Base-by-base conservation (phyloP, 37 sponge, comb jelly and placozoan species). In the Theonella swinhoei region DNA sequence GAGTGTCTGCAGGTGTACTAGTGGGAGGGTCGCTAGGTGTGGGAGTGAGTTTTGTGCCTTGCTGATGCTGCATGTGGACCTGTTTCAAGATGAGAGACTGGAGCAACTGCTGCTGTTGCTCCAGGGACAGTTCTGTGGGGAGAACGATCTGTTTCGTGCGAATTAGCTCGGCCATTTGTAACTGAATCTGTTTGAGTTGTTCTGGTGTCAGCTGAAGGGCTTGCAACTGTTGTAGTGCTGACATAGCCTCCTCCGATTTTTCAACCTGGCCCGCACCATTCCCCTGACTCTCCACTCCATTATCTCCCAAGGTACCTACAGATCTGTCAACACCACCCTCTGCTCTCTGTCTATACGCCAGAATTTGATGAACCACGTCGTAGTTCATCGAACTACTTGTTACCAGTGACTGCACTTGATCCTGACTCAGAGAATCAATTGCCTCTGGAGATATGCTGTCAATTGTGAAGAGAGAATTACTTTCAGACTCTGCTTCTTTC, bases 331-430 rank as follows among this genome's bases (percentile, higher is more conserved):
- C n/a, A 66, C 33, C 42, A 11, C 26, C 33, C 7, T 59, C 43
- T 23, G 19, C 32, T 2, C 5, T 67, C 66, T 82, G 70, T 39
- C 80, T 80, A 31, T 84, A 80, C 20, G 70, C 39, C 68, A 81
- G 68, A 19, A 92, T 81, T 24, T 92, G 93, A 41, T 92, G 89
- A 40, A 92, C 70, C 23, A 88, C 85, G 64, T 88, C 86, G 68
- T 92, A 92, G 68, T 85, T 88, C 28, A 88, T 80, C 31, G 93
- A 85, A 58, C 64, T 92, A 38, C 93, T 92, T 29, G 89, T 88
- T 35, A 88, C 63, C 26, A 92, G 85, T 0, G 78, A 70, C 30
- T 80, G 66, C 30, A 92, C 47, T 42, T 92, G 93, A 5, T 88
- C 89, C 11, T 68, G 63, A 62, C 89, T 92, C 0, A 92, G 89